These are phyloP conservation scores for Celastrina argiolus DNA, from an alignment of 2,888 invertebrate species.

Conservation along the genomic window DNA sequence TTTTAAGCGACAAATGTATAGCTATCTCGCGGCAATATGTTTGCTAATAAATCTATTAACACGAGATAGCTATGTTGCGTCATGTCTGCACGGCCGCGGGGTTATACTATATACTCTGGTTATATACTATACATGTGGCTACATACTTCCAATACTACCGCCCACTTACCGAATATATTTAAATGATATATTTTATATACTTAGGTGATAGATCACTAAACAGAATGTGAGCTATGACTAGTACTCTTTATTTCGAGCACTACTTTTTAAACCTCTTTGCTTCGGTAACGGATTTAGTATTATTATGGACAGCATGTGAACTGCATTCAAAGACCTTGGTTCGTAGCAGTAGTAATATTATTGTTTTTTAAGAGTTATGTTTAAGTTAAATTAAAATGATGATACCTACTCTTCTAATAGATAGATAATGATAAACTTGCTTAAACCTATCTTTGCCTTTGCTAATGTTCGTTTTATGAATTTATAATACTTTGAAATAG, in stretches of 20 bases:
- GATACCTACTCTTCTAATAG: neutral
- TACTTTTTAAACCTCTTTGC: neutral
- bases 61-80: neutral
- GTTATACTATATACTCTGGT: neutral
- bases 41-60: neutral
- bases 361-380: neutral
- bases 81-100: neutral
- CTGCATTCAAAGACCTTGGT: neutral
- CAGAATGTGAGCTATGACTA: neutral
- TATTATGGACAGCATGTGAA: neutral
- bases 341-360: neutral
- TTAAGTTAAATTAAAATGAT: neutral
- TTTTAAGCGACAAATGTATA: too few species aligned
- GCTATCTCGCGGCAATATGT: neutral
- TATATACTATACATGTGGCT: neutral
- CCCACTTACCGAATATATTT: neutral
- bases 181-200: neutral
- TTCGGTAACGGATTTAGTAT: neutral
- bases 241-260: neutral
- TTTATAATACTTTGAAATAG: constrained; percentile 22
- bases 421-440: neutral
- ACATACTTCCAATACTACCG: neutral
- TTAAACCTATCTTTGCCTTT: constrained; percentile 11
- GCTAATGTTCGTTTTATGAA: constrained; percentile 12
- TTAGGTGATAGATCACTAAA: neutral